A percentile compares a stretch with the other conserved stretches of the same genome.
phyloP scores from a whole-genome alignment of 2,797 vertebrate genomes.

The Gobio occitaniae region DNA sequence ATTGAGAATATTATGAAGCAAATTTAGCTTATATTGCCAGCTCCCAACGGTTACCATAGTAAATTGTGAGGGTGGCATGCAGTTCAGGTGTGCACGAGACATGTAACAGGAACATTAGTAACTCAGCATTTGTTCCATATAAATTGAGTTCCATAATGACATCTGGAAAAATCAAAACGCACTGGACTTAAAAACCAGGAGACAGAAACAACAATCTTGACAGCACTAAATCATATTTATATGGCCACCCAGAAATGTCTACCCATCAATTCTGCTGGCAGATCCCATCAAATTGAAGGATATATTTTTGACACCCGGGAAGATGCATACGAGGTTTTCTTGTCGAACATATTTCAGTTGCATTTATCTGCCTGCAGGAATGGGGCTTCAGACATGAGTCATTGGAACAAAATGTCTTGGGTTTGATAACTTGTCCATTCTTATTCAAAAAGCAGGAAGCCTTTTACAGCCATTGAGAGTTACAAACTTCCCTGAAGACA shows the following conservation, averaged over 20 bases:
- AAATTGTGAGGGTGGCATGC: neutral
- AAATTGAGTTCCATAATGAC: neutral
- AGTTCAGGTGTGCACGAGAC: neutral
- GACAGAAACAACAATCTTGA: slow-evolving; percentile 28
- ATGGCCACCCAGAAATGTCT: slow-evolving; percentile 20
- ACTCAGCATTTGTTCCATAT: slow-evolving; percentile 1
- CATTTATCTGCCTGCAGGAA: slow-evolving; percentile 28
- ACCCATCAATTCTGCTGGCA: slow-evolving; percentile 20
- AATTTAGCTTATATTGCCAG: neutral
- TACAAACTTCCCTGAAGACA: neutral
- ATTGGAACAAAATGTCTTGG: slow-evolving; percentile 8
- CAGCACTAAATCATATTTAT: slow-evolving; percentile 37
- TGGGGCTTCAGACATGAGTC: slow-evolving; percentile 13
- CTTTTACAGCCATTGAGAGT: neutral
- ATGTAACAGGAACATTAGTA: slow-evolving; percentile 2
- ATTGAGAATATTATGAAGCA: neutral
- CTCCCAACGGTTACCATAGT: neutral
- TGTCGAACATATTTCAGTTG: slow-evolving; percentile 33
- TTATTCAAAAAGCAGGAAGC: neutral
- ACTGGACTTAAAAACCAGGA: slow-evolving; percentile 24
- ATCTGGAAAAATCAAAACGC: slow-evolving; percentile 1
- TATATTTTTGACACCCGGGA: slow-evolving; percentile 24
- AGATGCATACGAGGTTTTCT: neutral
- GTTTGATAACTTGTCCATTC: slow-evolving; percentile 10
- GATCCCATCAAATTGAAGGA: slow-evolving; percentile 46